Base-by-base conservation (phyloP, 1,140 invertebrate species). In the Leptinotarsa lineolata region DNA sequence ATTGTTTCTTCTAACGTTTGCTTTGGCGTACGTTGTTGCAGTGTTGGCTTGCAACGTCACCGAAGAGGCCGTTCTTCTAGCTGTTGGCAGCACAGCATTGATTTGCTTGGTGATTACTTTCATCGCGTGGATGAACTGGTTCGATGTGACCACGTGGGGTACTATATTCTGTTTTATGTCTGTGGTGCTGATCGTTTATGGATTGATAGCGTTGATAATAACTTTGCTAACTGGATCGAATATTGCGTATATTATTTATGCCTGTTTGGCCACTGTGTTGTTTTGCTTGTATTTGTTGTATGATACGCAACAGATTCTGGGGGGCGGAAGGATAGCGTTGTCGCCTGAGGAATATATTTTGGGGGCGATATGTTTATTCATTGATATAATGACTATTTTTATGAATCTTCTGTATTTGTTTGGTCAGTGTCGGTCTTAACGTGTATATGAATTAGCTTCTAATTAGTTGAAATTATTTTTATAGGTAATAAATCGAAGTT, bases 281-380 rank as follows among this genome's bases (percentile, higher is more conserved):
- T 75, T 75, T 22, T 60, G 4, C n/a, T 61, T 77, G 68, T 80
- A 72, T 71, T 44, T 82, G 15, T 69, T 81, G 64, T 82, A 78
- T 71, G 81, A 82, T 61, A 80, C 79, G 24, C 81, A 82, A 64
- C 59, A 72, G 30, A 79, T 82, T 65, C 65, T 82, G 60, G 79
- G 81, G 11, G 81, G 81, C 0, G 54, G 78, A 44, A 73, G 75
- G n/a, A 24, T 76, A 0, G 77, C 79, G 64, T 30, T 82, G 30
- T 80, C 78, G 16, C 77, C 79, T 2, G 81, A 82, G 74, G 81
- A 82, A 61, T 82, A 82, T 68, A 80, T 82, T 65, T 74, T 76
- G 12, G 81, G 74, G 2, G 79, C 79, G 11, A 48, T 82, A 39
- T 76, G 64, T n/a, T 58, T 82, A 2, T 82, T 78, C 54, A 65